Evolutionary conservation across 2,113 vertebrate species (phyloP).

Genomic region (Piprites chloris): DNA sequence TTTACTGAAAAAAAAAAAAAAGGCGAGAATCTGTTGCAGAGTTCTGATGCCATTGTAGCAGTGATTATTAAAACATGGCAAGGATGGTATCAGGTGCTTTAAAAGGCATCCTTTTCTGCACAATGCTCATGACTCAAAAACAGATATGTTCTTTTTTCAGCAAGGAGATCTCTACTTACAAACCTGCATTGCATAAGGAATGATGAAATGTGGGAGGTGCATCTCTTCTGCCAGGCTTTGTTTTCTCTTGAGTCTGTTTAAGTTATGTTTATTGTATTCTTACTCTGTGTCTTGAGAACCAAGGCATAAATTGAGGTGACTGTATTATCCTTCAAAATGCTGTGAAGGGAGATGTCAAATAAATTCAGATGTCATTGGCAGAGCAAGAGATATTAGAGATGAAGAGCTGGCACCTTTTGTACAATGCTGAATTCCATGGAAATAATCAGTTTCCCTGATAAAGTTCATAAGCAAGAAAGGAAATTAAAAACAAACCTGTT

Average conservation of each 20-base stretch:
- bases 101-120: not conserved
- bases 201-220: not conserved
- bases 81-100: not conserved
- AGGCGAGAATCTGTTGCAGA: not conserved
- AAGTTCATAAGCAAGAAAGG: constrained; percentile 33
- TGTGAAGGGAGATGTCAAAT: constrained; percentile 37
- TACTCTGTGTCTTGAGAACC: not conserved
- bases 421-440: constrained; percentile 12
- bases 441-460: constrained; percentile 39
- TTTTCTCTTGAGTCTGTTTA: not conserved
- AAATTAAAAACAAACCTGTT: constrained; percentile 45
- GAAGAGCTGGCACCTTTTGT: constrained; percentile 12
- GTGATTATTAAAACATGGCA: not conserved
- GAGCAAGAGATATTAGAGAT: constrained; percentile 15
- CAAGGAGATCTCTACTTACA: not conserved
- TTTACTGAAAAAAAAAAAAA: not conserved
- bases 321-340: not conserved
- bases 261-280: not conserved
- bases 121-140: not conserved
- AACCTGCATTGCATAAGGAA: not conserved
- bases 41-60: not conserved
- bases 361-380: constrained; percentile 20
- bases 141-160: not conserved
- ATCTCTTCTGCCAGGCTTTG: not conserved
- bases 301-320: constrained; percentile 34